phyloP scores from a whole-genome alignment of 2,888 invertebrate genomes.

The Dynastes tityus region DNA sequence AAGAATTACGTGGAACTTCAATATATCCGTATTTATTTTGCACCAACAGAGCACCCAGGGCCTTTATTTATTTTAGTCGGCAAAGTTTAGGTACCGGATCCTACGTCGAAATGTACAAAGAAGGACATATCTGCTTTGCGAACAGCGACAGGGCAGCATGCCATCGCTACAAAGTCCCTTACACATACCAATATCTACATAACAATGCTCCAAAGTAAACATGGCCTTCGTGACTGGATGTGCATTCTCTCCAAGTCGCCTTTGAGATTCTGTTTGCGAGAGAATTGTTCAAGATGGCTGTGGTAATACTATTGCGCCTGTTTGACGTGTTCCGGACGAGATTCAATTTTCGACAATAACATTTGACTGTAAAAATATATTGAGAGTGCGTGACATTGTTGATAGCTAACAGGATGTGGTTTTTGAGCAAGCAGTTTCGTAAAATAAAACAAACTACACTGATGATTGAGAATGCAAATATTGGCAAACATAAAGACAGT shows the following conservation, averaged over 20 bases:
- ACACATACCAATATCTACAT: slow-evolving; percentile 32
- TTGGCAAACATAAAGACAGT: too few species aligned
- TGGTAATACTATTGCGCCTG: background rate
- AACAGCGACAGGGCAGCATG: background rate
- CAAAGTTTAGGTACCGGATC: background rate
- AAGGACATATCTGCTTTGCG: background rate
- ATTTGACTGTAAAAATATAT: background rate
- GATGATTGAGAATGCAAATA: too few species aligned
- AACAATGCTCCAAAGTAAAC: slow-evolving; percentile 23
- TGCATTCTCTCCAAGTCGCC: slow-evolving; percentile 14
- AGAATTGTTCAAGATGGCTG: slow-evolving; percentile 5
- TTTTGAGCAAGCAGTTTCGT: too few species aligned
- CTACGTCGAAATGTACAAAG: background rate
- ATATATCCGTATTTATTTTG: too few species aligned
- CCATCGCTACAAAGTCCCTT: slow-evolving; percentile 2
- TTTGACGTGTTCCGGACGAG: background rate
- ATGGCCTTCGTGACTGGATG: slow-evolving; percentile 18
- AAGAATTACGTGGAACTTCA: too few species aligned
- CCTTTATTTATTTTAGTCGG: too few species aligned
- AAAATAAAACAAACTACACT: too few species aligned
- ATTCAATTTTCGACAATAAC: background rate
- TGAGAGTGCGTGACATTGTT: too few species aligned
- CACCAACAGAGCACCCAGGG: too few species aligned
- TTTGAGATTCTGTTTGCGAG: slow-evolving; percentile 8
- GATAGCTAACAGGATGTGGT: too few species aligned